Percentiles rank a stretch among this genome's conserved stretches.
Conservation (phyloP, 2,113 vertebrate species). For the Octodon degus region DNA sequence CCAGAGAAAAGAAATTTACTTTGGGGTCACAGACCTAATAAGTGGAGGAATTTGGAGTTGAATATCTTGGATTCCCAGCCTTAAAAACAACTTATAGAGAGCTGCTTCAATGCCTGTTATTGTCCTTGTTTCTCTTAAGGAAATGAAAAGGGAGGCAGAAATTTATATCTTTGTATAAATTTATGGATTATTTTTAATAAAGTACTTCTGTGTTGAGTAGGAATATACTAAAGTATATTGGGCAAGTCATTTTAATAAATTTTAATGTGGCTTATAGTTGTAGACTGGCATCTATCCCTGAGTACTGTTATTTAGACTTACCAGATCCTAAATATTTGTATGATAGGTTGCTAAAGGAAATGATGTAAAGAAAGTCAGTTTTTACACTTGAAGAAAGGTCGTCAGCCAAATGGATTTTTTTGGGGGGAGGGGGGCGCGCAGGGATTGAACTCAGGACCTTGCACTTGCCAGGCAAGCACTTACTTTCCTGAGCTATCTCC, state of each 20-base stretch:
- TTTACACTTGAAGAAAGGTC: conserved; percentile 15
- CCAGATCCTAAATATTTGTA: neutral
- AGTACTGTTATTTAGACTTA: neutral
- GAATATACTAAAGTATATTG: neutral
- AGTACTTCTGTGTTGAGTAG: conserved; percentile 14
- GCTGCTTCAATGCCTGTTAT: neutral
- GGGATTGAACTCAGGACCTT: no score
- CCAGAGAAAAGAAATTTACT: neutral
- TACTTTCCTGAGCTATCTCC: no score
- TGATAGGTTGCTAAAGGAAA: neutral
- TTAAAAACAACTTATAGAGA: conserved; percentile 1
- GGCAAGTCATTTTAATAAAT: neutral
- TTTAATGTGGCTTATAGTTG: neutral
- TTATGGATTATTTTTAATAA: conserved; percentile 33
- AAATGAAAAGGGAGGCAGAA: neutral
- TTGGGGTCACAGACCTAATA: conserved; percentile 17
- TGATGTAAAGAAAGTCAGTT: conserved; percentile 42
- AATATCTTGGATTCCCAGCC: neutral
- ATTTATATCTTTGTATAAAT: neutral
- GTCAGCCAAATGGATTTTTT: neutral
- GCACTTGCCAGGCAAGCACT: no score
- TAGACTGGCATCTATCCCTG: neutral
- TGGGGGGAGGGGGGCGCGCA: no score
- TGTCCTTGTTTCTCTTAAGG: conserved; percentile 38
- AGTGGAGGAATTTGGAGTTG: neutral